Percentiles rank a stretch among this genome's conserved stretches.
Conservation (phyloP, 2,888 invertebrate species). For the Ptilodon capucinus region DNA sequence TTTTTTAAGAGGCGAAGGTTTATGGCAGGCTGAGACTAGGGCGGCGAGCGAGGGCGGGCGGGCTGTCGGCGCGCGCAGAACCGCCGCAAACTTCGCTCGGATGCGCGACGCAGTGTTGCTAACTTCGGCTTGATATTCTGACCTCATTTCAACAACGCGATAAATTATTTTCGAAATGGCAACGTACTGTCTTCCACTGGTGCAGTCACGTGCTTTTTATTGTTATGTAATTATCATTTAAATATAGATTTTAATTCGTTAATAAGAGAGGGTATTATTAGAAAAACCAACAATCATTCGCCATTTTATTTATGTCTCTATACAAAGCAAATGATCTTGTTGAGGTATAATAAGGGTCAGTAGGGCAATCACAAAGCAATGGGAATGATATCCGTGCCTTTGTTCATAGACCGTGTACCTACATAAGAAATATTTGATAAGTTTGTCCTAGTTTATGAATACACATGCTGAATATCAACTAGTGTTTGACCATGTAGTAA, state of each 20-base stretch:
- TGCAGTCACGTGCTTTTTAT: constrained; percentile 47
- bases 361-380: constrained; percentile 13
- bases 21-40: constrained; percentile 38
- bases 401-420: constrained; percentile 2
- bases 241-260: neutral
- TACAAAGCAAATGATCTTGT: neutral
- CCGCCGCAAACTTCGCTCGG: constrained; percentile 34
- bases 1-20: constrained; percentile 40
- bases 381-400: neutral
- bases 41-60: constrained; percentile 38
- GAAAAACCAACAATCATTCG: too few relatives aligned
- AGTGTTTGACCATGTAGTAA: too few relatives aligned
- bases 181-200: constrained; percentile 48
- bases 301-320: too few relatives aligned
- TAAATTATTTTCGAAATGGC: constrained; percentile 78
- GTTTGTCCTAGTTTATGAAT: too few relatives aligned
- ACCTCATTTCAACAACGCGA: constrained; percentile 63
- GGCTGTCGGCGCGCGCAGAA: constrained; percentile 45
- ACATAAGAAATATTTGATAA: neutral
- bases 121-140: constrained; percentile 50
- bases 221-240: constrained; percentile 13
- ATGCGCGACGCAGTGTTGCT: constrained; percentile 44
- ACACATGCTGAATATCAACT: too few relatives aligned
- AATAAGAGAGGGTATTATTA: neutral
- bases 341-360: constrained; percentile 8